Conservation (phyloP, 1,140 invertebrate genomes). For the Drosophila hydei region DNA sequence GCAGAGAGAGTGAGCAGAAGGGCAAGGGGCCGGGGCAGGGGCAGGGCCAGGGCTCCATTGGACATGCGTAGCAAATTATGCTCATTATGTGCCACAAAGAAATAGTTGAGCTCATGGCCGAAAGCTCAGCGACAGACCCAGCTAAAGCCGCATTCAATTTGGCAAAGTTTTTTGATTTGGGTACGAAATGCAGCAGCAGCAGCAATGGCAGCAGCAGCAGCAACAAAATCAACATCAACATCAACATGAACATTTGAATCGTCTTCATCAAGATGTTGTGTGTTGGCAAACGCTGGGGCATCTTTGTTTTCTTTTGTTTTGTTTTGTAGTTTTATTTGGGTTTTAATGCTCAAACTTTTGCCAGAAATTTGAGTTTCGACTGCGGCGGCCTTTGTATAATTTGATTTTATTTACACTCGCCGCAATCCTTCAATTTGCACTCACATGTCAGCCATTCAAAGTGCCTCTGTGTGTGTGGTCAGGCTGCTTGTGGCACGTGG, state of each 20-base stretch:
- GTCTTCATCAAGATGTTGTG: constrained; percentile 2
- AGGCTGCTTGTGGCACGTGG: constrained; percentile 46
- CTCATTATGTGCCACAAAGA: constrained; percentile 45
- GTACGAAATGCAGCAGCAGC: constrained; percentile 18
- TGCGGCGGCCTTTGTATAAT: constrained; percentile 42
- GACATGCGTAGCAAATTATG: constrained; percentile 39
- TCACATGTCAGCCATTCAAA: constrained; percentile 40
- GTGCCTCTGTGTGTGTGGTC: constrained; percentile 27
- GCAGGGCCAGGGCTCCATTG: neutral
- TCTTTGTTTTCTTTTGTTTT: constrained; percentile 33
- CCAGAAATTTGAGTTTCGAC: constrained; percentile 18
- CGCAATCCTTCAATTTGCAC: constrained; percentile 45
- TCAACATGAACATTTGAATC: constrained; percentile 14
- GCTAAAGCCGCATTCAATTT: neutral
- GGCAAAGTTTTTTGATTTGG: constrained; percentile 46
- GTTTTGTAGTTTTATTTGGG: constrained; percentile 27
- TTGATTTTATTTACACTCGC: constrained; percentile 46
- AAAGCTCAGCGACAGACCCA: neutral
- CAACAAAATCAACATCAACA: constrained; percentile 5
- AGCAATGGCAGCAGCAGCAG: neutral
- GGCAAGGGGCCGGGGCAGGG: neutral
- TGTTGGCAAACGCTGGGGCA: neutral
- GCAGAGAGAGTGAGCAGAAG: neutral
- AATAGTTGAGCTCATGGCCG: constrained; percentile 36
- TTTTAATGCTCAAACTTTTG: constrained; percentile 24